Evolutionary conservation across 2,113 vertebrate species (phyloP).

Genomic region (Scomber colias): DNA sequence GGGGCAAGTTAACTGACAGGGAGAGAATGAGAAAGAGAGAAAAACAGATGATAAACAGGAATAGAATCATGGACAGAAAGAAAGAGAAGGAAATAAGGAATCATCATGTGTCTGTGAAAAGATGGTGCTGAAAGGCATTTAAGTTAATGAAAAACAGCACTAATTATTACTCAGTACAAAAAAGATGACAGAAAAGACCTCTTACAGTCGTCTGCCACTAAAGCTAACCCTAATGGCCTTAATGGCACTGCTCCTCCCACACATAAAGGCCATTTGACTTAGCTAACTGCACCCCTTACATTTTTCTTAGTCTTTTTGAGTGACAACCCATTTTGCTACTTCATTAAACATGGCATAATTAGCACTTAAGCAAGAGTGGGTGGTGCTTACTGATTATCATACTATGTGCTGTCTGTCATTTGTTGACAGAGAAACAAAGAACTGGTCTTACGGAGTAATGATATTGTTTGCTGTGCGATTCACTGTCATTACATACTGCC

Average conservation of each 20-base stretch:
- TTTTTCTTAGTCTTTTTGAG: constrained; percentile 42
- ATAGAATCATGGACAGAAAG: background rate
- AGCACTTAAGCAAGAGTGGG: constrained; percentile 53
- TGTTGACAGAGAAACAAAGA: constrained; percentile 56
- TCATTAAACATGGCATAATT: constrained; percentile 64
- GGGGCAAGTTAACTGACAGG: background rate
- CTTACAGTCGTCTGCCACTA: background rate
- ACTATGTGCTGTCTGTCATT: constrained; percentile 51
- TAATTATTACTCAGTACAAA: background rate
- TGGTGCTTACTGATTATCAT: constrained; percentile 45
- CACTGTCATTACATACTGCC: too few relatives aligned
- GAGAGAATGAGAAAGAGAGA: background rate
- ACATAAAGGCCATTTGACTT: constrained; percentile 26
- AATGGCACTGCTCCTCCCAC: constrained; percentile 21
- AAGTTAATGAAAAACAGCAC: background rate
- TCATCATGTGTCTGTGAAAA: background rate
- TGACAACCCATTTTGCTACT: constrained; percentile 53
- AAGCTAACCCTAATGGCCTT: constrained; percentile 28
- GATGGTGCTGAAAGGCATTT: background rate
- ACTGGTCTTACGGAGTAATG: constrained; percentile 30
- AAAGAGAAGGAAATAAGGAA: background rate
- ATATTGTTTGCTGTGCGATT: constrained; percentile 39
- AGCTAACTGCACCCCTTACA: constrained; percentile 16
- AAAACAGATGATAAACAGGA: background rate
- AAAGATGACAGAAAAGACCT: background rate